Evolutionary conservation across 2,888 invertebrate species (phyloP), one percentile per base, ranked within the genome.

Genomic region (Rhopalosiphum nymphaeae): DNA sequence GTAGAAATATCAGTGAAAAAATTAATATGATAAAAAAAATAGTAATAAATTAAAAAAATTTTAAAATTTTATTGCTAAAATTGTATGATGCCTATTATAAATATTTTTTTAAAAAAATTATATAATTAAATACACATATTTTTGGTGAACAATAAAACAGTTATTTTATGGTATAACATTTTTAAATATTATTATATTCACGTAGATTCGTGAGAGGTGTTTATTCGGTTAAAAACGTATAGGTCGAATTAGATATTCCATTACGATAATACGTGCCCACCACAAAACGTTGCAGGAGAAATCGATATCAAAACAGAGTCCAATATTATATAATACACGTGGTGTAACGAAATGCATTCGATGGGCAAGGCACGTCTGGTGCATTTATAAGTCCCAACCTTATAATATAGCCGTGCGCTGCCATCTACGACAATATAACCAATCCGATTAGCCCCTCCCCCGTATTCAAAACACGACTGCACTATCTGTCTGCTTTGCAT

Each of bases 301-400:
- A 78, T 78, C 78, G 78, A 78, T 78, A 78, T 78, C 78, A 78
- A 78, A 78, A 78, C 36, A 36, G 21, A 78, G 36, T 78, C 36
- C 36, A 78, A 78, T 36, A 36, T 78, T 78, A 78, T 36, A 78
- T 36, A 78, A 78, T 78, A 78, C 78, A 78, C 36, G 78, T 78
- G 36, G 21, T 36, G 56, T 89, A 89, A 89, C 56, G 56, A 89
- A 89, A 89, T 56, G 56, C 89, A 89, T 89, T 88, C 56, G 56
- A 56, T 9, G 36, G 26, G 42, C 29, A 36, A 78, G 36, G 61
- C 61, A 61, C 46, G 61, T 90, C 89, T 67, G 89, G 89, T 90
- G 89, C 89, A 90, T 90, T 90, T 90, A 53, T 53, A 61, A 67
- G 61, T 90, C 89, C 89, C 29, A 10, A 61, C 61, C 61, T 46